Evolutionary conservation across 2,888 invertebrate species (phyloP).

Genomic region (Trichogramma dendrolimi): DNA sequence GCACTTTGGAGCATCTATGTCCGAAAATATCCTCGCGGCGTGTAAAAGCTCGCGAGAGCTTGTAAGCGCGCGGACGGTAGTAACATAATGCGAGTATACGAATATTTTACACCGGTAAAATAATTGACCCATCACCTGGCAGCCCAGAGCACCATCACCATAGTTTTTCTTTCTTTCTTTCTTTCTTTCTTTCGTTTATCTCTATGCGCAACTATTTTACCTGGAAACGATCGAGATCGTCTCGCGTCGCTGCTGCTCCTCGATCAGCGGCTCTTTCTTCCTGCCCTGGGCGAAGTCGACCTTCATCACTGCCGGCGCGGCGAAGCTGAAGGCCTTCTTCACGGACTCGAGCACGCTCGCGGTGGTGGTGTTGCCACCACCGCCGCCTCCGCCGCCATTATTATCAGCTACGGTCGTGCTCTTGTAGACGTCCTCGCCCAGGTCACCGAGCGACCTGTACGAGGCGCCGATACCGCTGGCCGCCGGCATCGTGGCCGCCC

Average conservation of each 20-base stretch:
- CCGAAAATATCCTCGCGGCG: too few species aligned
- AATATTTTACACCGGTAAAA: too few species aligned
- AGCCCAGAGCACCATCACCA: neutral
- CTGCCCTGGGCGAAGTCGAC: slow-evolving; percentile 45
- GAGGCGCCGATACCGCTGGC: slow-evolving; percentile 59
- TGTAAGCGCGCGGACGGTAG: too few species aligned
- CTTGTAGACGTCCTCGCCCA: slow-evolving; percentile 62
- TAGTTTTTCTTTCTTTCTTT: neutral
- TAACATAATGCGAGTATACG: too few species aligned
- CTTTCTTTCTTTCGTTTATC: neutral
- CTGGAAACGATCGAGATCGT: slow-evolving; percentile 51
- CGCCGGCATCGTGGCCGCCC: slow-evolving; percentile 58
- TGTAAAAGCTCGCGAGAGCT: too few species aligned
- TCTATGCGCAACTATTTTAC: slow-evolving; percentile 36
- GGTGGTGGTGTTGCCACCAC: slow-evolving; percentile 26
- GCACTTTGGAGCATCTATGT: too few species aligned
- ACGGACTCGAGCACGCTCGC: slow-evolving; percentile 59
- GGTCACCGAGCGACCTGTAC: slow-evolving; percentile 59
- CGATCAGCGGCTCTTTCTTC: slow-evolving; percentile 49
- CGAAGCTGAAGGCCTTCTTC: slow-evolving; percentile 60
- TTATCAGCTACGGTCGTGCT: slow-evolving; percentile 59
- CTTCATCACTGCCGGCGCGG: slow-evolving; percentile 46
- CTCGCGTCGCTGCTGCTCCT: slow-evolving; percentile 44
- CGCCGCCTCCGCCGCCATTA: slow-evolving; percentile 54
- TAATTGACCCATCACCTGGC: too few species aligned